Base-by-base conservation (phyloP, 2,888 invertebrate genomes). In the Imbricaverruca yamaguchii region DNA sequence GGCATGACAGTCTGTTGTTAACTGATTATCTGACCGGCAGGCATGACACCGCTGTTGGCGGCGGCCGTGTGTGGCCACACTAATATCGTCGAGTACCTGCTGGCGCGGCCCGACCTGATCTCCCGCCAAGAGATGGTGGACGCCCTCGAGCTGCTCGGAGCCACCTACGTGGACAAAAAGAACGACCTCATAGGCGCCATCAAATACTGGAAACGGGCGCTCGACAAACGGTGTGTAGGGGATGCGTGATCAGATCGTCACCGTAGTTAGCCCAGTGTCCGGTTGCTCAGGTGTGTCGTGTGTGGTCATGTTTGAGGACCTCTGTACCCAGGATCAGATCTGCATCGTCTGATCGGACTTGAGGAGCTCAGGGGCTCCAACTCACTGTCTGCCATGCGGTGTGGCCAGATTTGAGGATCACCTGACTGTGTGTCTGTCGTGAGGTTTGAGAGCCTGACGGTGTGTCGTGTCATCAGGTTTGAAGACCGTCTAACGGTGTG, bases 111-210 rank as follows among this genome's bases (percentile, higher is more conserved):
- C 67, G 90, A 90, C 83, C 86, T 92, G 84, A 94, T 95, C 67
- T 91, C 91, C 83, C 89, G 93, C 83, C 91, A 92, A 85, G 88
- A 89, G 80, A 91, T 93, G 84, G 94, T 97, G 83, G 95, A 96
- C 87, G 96, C 97, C 21, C 87, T 97, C 83, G 97, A 97, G 87
- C 89, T 97, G 79, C 89, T 97, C 77, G 97, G 97, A 9, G 96
- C 97, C 6, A 97, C 97, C 0, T 97, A 93, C 88, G 96, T 98
- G n/a, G 98, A 98, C 88, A 97, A 97, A 87, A 93, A 95, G 87
- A 90, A 96, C 85, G 97, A 98, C 87, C 95, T 97, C 93, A 92
- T 95, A 82, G 93, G 93, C 67, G 97, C 96, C 1, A 89, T 96
- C 81, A 92, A 92, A 83, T 90, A 94, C 83, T 98, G 98, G 98